Conservation (phyloP, 2,888 invertebrate genomes). For the Xanthia icteritia region DNA sequence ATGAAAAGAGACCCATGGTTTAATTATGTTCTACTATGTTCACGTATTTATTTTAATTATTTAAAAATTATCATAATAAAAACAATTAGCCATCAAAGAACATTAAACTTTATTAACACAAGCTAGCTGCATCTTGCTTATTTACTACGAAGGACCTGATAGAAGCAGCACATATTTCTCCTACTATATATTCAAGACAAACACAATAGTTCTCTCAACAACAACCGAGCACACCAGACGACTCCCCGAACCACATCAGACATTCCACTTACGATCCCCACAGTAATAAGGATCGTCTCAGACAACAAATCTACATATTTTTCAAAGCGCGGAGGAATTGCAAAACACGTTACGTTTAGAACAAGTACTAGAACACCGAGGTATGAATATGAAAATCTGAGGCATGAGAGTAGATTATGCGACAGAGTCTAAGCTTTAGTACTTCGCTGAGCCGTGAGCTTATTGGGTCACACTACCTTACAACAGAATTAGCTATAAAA, state of each 20-base stretch:
- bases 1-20: neutral
- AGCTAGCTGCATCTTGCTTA: neutral
- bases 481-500: neutral
- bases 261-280: constrained; percentile 42
- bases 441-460: neutral
- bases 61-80: neutral
- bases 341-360: constrained; percentile 73
- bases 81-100: neutral
- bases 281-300: constrained; percentile 48
- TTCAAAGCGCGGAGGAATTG: constrained; percentile 71
- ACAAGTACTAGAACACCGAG: constrained; percentile 56
- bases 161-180: neutral
- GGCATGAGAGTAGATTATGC: neutral
- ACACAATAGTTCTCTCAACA: constrained; percentile 35
- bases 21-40: neutral
- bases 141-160: neutral
- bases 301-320: constrained; percentile 71
- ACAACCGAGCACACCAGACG: constrained; percentile 22
- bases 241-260: constrained; percentile 40
- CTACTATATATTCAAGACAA: constrained; percentile 30
- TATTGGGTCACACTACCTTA: neutral
- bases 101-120: constrained; percentile 1
- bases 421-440: constrained; percentile 21
- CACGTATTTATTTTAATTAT: too few relatives aligned
- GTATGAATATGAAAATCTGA: constrained; percentile 71